Percentiles rank a stretch among this genome's conserved stretches.
Evolutionary conservation across 1,140 invertebrate species (phyloP).

Genomic region (Papilio polytes): DNA sequence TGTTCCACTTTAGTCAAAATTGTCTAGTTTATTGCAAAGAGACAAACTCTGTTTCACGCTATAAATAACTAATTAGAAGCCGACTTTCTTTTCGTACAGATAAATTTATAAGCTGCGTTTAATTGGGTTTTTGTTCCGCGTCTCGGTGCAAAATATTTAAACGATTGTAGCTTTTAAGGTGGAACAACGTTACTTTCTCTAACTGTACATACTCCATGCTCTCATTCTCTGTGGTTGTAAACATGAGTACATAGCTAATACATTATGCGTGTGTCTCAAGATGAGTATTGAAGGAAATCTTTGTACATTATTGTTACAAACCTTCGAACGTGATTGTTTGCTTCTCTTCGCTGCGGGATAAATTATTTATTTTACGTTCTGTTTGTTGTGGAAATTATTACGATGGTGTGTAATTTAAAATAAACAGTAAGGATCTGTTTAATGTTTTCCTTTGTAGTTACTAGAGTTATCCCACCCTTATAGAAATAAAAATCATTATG

Average conservation of each 20-base stretch:
- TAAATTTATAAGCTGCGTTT: too few relatives aligned
- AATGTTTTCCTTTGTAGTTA: background rate
- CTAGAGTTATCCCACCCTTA: too few relatives aligned
- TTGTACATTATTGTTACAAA: constrained; percentile 14
- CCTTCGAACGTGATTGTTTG: background rate
- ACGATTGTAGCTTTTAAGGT: too few relatives aligned
- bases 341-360: background rate
- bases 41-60: too few relatives aligned
- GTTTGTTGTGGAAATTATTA: background rate
- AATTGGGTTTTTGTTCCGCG: too few relatives aligned
- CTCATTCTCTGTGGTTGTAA: background rate
- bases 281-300: background rate
- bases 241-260: background rate
- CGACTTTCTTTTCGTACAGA: too few relatives aligned
- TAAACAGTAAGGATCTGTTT: background rate
- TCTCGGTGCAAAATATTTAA: too few relatives aligned
- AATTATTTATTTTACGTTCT: constrained; percentile 5
- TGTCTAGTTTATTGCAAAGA: too few relatives aligned
- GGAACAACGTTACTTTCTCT: background rate
- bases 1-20: too few relatives aligned
- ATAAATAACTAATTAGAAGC: too few relatives aligned
- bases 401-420: background rate
- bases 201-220: background rate
- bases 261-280: background rate
- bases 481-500: too few relatives aligned